These are phyloP conservation scores for Eupsilia transversa DNA, from an alignment of 2,888 invertebrate genomes.

Conservation along the genomic window DNA sequence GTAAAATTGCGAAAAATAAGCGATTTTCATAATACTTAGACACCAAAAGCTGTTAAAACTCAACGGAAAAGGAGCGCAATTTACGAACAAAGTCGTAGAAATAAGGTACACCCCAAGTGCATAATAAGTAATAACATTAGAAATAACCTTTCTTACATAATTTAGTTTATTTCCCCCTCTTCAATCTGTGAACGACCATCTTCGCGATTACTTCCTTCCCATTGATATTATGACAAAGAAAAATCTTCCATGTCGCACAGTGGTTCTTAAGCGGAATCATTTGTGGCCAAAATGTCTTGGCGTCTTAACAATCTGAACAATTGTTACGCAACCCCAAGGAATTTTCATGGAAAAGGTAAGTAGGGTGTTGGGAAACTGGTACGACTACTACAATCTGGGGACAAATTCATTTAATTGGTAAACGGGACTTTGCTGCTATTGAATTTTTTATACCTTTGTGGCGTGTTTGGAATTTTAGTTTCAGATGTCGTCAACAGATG, in stretches of 20 bases:
- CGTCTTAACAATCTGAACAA: conserved; percentile 46
- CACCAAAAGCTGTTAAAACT: neutral
- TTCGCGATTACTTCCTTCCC: conserved; percentile 58
- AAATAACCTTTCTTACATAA: conserved; percentile 43
- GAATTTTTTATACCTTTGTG: conserved; percentile 49
- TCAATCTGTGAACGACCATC: conserved; percentile 55
- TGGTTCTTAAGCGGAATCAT: conserved; percentile 39
- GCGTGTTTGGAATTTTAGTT: conserved; percentile 51
- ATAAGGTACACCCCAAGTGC: conserved; percentile 29
- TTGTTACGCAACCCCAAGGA: conserved; percentile 43
- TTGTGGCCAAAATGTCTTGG: conserved; percentile 57
- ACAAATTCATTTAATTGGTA: conserved; percentile 77
- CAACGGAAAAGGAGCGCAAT: conserved; percentile 3
- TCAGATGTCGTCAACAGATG: conserved; percentile 23
- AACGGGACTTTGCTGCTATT: conserved; percentile 50
- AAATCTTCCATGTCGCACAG: conserved; percentile 44
- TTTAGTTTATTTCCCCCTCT: conserved; percentile 53
- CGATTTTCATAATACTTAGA: neutral
- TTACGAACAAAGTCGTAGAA: conserved; percentile 30
- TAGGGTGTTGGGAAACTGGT: conserved; percentile 68
- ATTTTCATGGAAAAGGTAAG: conserved; percentile 71
- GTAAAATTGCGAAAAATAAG: neutral
- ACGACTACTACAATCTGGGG: conserved; percentile 72
- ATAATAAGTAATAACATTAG: conserved; percentile 53
- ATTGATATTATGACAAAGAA: conserved; percentile 59